Percentiles rank a stretch among this genome's conserved stretches.
Conservation (phyloP, 2,797 vertebrate species). For the Psittacula derbiana region DNA sequence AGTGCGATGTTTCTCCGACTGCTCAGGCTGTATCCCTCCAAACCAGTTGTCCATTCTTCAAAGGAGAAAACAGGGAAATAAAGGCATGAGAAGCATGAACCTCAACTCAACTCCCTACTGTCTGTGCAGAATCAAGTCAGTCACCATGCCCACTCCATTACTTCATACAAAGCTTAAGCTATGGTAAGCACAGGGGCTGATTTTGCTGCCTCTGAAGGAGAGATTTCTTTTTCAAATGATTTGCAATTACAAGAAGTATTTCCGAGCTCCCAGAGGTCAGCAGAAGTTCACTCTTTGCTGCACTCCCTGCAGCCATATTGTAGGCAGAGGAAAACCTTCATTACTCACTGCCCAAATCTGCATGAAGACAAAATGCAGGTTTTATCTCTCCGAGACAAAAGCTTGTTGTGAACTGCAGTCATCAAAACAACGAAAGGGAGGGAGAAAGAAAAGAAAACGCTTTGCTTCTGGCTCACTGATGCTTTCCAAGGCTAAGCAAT, state of each 20-base stretch:
- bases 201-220: background rate
- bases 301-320: background rate
- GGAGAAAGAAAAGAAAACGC: background rate
- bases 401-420: background rate
- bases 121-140: background rate
- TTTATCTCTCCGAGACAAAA: background rate
- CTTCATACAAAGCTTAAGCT: background rate
- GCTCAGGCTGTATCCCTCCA: conserved; percentile 94
- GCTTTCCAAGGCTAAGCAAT: background rate
- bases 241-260: background rate
- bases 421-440: background rate
- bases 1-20: conserved; percentile 93
- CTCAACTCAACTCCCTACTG: background rate
- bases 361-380: background rate
- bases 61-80: background rate
- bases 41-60: conserved; percentile 89
- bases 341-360: background rate
- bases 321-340: background rate
- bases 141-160: background rate
- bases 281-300: background rate
- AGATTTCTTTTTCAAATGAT: background rate
- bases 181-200: background rate
- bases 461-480: background rate
- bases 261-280: background rate
- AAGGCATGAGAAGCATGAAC: background rate